Percentiles rank a stretch among this genome's conserved stretches.
Conservation (phyloP, 2,888 invertebrate genomes). For the Drosophila pseudotalamancana region DNA sequence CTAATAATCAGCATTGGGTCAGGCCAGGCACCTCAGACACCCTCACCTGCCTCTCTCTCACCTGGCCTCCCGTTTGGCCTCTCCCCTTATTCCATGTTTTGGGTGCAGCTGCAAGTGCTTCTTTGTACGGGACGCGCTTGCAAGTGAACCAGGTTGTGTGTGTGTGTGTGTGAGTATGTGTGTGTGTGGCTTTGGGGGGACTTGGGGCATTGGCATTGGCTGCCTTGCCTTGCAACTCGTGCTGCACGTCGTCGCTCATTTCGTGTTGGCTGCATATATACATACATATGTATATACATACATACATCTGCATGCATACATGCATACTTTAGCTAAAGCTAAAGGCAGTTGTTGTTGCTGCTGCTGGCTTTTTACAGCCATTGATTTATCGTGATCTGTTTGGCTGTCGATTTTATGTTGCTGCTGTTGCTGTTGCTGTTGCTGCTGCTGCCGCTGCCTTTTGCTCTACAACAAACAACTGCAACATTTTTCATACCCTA, state of each 20-base stretch:
- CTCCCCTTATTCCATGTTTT: too few relatives aligned
- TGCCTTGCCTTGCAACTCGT: conserved; percentile 63
- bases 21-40: conserved; percentile 23
- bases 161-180: background rate
- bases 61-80: background rate
- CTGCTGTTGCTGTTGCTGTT: conserved; percentile 38
- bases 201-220: conserved; percentile 32
- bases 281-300: conserved; percentile 34
- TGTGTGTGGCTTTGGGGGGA: background rate
- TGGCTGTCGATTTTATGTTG: conserved; percentile 75
- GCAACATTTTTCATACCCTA: conserved; percentile 49
- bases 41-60: background rate
- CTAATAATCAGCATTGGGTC: conserved; percentile 63
- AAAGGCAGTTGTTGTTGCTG: conserved; percentile 48
- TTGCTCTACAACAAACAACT: conserved; percentile 49
- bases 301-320: background rate
- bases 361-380: conserved; percentile 61
- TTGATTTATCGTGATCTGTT: conserved; percentile 81
- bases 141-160: conserved; percentile 39
- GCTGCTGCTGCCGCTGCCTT: conserved; percentile 31
- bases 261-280: conserved; percentile 70
- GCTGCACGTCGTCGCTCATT: conserved; percentile 79
- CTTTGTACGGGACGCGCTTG: conserved; percentile 38
- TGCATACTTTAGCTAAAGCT: conserved; percentile 11
- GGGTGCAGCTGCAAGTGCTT: conserved; percentile 56